These are phyloP conservation scores for Grantiella picta DNA, from an alignment of 2,113 vertebrate genomes.

Conservation along the genomic window DNA sequence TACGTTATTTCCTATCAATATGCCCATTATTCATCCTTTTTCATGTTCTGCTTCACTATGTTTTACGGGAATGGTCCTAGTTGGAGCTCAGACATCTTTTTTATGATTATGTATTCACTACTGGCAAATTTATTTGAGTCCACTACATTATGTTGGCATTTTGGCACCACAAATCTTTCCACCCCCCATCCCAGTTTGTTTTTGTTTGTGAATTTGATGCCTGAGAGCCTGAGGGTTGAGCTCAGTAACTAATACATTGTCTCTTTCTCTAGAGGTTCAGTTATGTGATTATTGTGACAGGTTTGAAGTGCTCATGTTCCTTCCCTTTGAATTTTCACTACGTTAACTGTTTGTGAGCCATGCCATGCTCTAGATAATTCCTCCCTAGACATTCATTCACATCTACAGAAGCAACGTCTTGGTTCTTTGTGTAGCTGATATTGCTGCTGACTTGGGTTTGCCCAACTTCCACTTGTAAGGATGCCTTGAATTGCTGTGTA, in stretches of 20 bases:
- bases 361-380: neutral
- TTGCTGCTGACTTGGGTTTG: neutral
- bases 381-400: neutral
- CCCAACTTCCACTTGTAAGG: neutral
- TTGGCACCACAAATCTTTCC: neutral
- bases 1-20: neutral
- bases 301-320: constrained; percentile 40
- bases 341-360: constrained; percentile 50
- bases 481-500: neutral
- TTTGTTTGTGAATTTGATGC: constrained; percentile 23
- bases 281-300: constrained; percentile 63
- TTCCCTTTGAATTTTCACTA: constrained; percentile 37
- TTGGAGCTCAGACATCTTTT: neutral
- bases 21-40: neutral
- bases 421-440: neutral
- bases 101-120: neutral
- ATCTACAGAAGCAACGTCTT: neutral
- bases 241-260: constrained; percentile 56
- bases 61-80: neutral
- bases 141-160: neutral
- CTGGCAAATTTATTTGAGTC: neutral
- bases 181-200: constrained; percentile 18
- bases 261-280: constrained; percentile 51
- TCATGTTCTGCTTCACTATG: neutral
- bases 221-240: constrained; percentile 48